Conservation (phyloP, 2,113 vertebrate species). For the Elephantulus edwardii region DNA sequence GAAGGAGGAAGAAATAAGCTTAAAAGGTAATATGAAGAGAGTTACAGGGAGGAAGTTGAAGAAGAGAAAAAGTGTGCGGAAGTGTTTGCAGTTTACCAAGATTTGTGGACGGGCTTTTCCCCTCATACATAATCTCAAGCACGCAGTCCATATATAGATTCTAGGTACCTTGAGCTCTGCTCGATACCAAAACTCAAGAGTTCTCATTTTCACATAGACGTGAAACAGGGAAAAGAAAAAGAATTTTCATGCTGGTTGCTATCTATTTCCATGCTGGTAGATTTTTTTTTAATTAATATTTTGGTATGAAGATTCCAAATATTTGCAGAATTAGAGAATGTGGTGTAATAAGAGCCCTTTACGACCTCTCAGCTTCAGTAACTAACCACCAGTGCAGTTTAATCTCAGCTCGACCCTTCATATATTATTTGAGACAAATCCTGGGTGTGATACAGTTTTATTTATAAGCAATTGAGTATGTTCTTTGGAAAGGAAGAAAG, state of each 20-base stretch:
- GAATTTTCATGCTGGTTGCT: background rate
- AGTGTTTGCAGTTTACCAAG: conserved; percentile 4
- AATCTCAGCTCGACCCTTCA: background rate
- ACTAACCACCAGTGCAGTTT: background rate
- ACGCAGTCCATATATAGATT: background rate
- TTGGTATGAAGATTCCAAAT: conserved; percentile 38
- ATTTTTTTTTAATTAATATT: background rate
- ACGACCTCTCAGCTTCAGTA: background rate
- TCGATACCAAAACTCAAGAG: background rate
- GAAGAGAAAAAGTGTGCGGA: background rate
- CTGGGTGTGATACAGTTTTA: conserved; percentile 17
- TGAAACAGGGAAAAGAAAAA: background rate
- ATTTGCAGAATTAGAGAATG: background rate
- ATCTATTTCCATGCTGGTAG: background rate
- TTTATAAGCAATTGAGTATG: background rate
- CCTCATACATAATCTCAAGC: background rate
- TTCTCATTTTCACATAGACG: background rate
- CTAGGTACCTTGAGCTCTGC: background rate
- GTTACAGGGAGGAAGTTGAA: background rate
- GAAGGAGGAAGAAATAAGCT: conserved; percentile 14
- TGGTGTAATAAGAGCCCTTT: background rate
- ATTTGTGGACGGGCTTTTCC: background rate
- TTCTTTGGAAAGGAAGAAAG: background rate
- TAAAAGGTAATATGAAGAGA: background rate
- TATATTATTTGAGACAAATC: conserved; percentile 47